Evolutionary conservation across 2,797 vertebrate species (phyloP).

Genomic region (Prionace glauca): DNA sequence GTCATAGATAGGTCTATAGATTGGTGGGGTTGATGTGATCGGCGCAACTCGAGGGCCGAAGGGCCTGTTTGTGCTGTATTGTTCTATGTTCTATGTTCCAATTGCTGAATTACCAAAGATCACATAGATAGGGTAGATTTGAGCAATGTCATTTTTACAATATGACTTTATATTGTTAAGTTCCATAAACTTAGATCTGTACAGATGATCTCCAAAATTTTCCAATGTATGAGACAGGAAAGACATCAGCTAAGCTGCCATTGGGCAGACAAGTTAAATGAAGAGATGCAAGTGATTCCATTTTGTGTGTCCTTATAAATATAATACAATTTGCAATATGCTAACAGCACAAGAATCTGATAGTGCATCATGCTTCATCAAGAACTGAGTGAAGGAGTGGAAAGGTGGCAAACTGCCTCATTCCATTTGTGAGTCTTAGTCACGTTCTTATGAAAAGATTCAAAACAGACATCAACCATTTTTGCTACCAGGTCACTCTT

Average conservation of each 20-base stretch:
- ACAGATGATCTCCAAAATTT: background rate
- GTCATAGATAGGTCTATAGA: too few species aligned
- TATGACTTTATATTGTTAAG: background rate
- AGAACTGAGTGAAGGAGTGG: background rate
- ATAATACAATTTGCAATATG: background rate
- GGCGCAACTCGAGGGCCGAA: too few species aligned
- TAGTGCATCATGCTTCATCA: background rate
- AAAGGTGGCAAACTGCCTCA: background rate
- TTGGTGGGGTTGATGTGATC: too few species aligned
- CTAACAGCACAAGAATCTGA: background rate
- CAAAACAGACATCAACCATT: background rate
- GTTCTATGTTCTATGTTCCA: too few species aligned
- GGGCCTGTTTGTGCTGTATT: too few species aligned
- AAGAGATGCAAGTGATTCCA: background rate
- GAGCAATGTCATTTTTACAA: background rate
- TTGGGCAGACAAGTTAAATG: background rate
- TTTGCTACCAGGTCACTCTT: background rate
- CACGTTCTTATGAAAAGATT: background rate
- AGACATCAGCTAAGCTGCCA: background rate
- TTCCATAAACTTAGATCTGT: background rate
- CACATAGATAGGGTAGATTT: background rate
- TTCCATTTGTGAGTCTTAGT: background rate
- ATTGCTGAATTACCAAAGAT: background rate
- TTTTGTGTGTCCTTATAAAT: background rate
- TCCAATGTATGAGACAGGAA: background rate